phyloP scores from a whole-genome alignment of 1,140 invertebrate genomes.

The Drosophila insularis region DNA sequence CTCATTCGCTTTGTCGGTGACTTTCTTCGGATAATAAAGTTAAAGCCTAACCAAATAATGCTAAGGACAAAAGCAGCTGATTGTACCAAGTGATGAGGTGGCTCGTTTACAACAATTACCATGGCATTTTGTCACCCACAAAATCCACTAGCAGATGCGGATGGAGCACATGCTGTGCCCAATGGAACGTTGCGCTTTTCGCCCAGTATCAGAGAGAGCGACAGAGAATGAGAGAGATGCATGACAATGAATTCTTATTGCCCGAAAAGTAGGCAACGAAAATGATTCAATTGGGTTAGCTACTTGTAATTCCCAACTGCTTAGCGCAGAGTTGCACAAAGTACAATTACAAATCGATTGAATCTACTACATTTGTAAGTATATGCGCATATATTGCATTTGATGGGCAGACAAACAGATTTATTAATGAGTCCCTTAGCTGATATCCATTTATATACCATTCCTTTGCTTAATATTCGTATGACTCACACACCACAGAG shows the following conservation, averaged over 20 bases:
- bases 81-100: conserved; percentile 42
- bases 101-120: conserved; percentile 67
- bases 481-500: conserved; percentile 1
- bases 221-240: too few relatives aligned
- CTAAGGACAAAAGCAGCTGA: conserved; percentile 59
- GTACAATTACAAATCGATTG: too few relatives aligned
- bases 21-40: conserved; percentile 50
- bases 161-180: conserved; percentile 58
- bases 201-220: background rate
- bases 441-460: background rate
- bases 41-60: conserved; percentile 23
- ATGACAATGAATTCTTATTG: too few relatives aligned
- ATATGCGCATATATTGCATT: too few relatives aligned
- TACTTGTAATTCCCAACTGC: background rate
- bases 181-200: conserved; percentile 50
- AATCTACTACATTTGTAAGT: too few relatives aligned
- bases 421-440: background rate
- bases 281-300: too few relatives aligned
- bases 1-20: background rate
- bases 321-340: too few relatives aligned
- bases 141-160: background rate
- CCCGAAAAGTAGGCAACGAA: background rate
- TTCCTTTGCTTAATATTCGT: background rate
- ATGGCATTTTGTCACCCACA: conserved; percentile 67
- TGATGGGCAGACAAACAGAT: background rate